phyloP scores from a whole-genome alignment of 2,113 vertebrate genomes.

The Nipponia nippon region DNA sequence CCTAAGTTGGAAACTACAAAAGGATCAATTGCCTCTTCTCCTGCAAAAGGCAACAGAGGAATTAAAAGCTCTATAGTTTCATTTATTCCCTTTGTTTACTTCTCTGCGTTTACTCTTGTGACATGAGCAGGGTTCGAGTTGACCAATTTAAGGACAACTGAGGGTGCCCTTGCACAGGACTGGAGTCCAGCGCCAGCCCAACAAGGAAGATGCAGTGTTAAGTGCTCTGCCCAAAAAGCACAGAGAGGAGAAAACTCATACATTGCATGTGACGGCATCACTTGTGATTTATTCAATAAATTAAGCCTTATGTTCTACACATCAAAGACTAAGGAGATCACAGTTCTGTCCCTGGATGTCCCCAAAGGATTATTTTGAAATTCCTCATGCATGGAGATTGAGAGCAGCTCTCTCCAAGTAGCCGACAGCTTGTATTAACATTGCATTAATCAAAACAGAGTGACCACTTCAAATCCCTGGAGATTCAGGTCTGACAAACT shows the following conservation, averaged over 20 bases:
- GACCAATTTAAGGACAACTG: not conserved
- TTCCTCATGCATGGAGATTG: not conserved
- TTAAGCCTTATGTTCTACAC: not conserved
- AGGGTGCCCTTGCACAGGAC: not conserved
- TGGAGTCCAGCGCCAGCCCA: not conserved
- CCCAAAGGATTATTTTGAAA: not conserved
- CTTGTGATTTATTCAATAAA: not conserved
- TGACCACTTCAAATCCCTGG: not conserved
- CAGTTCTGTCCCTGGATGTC: not conserved
- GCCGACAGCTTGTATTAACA: not conserved
- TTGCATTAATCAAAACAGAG: not conserved
- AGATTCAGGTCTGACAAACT: not conserved
- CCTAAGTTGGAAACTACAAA: not conserved
- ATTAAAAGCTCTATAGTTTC: not conserved
- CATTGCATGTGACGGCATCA: rapidly evolving
- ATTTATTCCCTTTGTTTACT: not conserved
- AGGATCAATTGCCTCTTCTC: not conserved
- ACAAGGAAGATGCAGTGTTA: not conserved
- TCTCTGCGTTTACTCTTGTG: not conserved
- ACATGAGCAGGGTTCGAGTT: rapidly evolving
- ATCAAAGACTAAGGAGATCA: not conserved
- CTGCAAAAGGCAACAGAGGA: not conserved
- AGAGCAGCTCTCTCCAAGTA: not conserved
- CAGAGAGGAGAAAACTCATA: not conserved
- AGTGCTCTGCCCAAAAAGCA: not conserved